A percentile compares a stretch with the other conserved stretches of the same genome.
phyloP scores from a whole-genome alignment of 2,113 vertebrate species.

The Daphoenositta chrysoptera region DNA sequence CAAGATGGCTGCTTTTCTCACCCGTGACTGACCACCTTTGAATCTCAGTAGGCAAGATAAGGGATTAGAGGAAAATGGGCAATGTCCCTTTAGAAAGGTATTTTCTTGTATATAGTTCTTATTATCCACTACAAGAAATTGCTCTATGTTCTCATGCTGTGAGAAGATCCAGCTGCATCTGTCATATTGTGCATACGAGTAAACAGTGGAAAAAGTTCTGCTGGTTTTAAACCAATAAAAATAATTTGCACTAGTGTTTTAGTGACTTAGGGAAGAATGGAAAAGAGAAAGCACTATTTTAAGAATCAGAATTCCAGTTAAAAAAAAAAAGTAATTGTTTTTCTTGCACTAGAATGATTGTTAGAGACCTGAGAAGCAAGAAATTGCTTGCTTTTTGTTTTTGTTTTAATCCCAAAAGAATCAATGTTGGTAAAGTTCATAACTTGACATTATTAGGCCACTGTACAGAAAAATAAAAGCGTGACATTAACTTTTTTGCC shows the following conservation, averaged over 20 bases:
- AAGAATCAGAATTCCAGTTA: not conserved
- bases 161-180: not conserved
- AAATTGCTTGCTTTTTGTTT: not conserved
- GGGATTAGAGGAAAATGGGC: not conserved
- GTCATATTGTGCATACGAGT: not conserved
- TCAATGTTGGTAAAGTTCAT: not conserved
- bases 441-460: not conserved
- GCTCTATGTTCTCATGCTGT: not conserved
- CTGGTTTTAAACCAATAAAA: not conserved
- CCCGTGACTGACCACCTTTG: not conserved
- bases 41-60: not conserved
- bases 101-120: not conserved
- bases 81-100: not conserved
- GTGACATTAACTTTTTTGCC: not conserved
- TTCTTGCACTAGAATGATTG: not conserved
- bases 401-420: not conserved
- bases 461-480: not conserved
- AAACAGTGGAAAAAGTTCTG: not conserved
- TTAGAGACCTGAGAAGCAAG: not conserved
- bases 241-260: not conserved
- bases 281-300: not conserved
- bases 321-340: not conserved
- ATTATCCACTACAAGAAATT: not conserved
- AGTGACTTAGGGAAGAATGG: not conserved
- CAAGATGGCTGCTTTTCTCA: not conserved